Percentiles rank a stretch among this genome's conserved stretches.
Evolutionary conservation across 1,140 invertebrate genomes (phyloP).

Genomic region (Bombus balteatus): DNA sequence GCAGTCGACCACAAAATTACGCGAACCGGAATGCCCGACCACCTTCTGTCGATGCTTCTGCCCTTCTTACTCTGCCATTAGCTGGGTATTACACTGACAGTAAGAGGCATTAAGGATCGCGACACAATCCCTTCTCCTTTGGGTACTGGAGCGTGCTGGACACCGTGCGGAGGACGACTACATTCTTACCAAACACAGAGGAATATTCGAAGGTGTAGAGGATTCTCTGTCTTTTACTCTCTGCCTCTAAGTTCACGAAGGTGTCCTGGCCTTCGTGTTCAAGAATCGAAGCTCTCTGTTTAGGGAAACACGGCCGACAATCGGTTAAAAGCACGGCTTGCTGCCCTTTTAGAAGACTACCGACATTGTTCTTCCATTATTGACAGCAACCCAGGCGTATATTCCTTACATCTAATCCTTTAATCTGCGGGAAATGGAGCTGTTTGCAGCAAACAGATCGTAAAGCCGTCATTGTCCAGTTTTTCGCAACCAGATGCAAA

Average conservation of each 20-base stretch:
- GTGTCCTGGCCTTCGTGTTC: not conserved
- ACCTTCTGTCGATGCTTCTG: conserved; percentile 30
- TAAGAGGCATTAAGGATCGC: conserved; percentile 73
- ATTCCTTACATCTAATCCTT: conserved; percentile 79
- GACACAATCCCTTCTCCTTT: conserved; percentile 71
- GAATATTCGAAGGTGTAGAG: conserved; percentile 23
- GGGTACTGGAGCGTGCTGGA: conserved; percentile 66
- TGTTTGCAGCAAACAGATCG: conserved; percentile 77
- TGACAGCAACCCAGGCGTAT: conserved; percentile 72
- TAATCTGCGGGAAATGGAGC: conserved; percentile 79
- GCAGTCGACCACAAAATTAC: conserved; percentile 64
- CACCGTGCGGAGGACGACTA: not conserved
- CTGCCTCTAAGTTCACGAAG: not conserved
- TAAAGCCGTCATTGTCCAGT: conserved; percentile 68
- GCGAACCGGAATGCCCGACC: conserved; percentile 49
- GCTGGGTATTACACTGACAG: conserved; percentile 69
- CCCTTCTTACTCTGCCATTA: conserved; percentile 61
- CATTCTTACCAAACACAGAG: not conserved
- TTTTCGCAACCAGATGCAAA: conserved; percentile 65
- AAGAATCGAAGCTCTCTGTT: conserved; percentile 61
- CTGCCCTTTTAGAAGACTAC: conserved; percentile 41
- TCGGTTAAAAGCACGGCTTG: conserved; percentile 50
- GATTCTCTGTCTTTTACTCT: conserved; percentile 40
- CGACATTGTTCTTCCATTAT: conserved; percentile 79
- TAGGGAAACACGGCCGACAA: conserved; percentile 67